These are phyloP conservation scores for Corticium candelabrum DNA, from an alignment of 37 sponge, comb jelly and placozoan species.

Conservation along the genomic window DNA sequence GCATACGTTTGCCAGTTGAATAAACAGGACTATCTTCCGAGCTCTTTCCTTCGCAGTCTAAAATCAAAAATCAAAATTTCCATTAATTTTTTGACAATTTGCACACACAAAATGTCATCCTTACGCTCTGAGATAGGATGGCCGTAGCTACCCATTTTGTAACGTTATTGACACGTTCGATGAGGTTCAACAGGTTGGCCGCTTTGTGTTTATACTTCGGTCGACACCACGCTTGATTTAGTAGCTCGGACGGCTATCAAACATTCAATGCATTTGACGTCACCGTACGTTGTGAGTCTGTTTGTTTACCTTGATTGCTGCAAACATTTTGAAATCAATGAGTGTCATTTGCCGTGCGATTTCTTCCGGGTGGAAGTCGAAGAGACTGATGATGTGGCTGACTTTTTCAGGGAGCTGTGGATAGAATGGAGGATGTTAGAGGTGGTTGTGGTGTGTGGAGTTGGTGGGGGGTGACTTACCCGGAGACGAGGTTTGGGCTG, in stretches of 20 bases:
- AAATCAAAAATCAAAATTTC: background rate
- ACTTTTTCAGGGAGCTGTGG: constrained; percentile 49
- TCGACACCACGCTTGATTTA: constrained; percentile 91
- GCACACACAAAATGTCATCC: background rate
- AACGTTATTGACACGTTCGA: constrained; percentile 85
- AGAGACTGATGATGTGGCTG: constrained; percentile 42
- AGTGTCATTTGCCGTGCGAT: constrained; percentile 84
- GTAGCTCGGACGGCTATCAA: constrained; percentile 56
- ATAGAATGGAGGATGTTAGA: no score
- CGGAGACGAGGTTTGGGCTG: background rate
- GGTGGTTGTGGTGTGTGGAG: no score
- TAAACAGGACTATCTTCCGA: constrained; percentile 56
- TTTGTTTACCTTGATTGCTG: constrained; percentile 55
- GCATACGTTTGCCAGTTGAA: constrained; percentile 61
- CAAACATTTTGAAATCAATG: constrained; percentile 79
- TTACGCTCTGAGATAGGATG: constrained; percentile 60
- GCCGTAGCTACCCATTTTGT: constrained; percentile 89
- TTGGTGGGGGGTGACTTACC: no score
- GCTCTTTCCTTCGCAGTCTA: constrained; percentile 65
- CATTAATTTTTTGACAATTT: background rate
- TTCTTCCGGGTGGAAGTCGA: constrained; percentile 90
- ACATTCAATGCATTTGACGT: background rate
- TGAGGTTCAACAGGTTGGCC: constrained; percentile 59
- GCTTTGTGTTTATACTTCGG: constrained; percentile 79
- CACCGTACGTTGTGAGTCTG: no score